phyloP scores from a whole-genome alignment of 2,797 vertebrate genomes.

The Aldrovandia affinis region DNA sequence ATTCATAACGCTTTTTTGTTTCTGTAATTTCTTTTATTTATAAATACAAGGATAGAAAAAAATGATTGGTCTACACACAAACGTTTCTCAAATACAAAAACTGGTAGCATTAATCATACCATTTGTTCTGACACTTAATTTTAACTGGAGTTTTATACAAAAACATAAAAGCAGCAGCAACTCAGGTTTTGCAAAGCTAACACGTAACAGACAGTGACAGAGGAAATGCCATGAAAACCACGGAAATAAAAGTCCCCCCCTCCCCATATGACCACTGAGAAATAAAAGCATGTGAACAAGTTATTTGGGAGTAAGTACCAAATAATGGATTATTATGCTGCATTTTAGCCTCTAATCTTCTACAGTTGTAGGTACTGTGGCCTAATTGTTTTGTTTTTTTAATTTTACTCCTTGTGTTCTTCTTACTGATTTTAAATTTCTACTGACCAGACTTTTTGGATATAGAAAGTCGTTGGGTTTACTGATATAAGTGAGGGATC shows the following conservation, averaged over 20 bases:
- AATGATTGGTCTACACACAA: slow-evolving; percentile 55
- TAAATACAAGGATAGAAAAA: slow-evolving; percentile 74
- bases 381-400: not conserved
- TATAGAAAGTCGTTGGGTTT: not conserved
- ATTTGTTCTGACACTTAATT: slow-evolving; percentile 23
- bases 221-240: slow-evolving; percentile 4
- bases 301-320: not conserved
- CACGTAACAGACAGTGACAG: slow-evolving; percentile 14
- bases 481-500: not conserved
- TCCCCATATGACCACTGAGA: not conserved
- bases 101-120: slow-evolving; percentile 28
- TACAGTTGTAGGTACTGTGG: too few species aligned
- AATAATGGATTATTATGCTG: not conserved
- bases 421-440: not conserved
- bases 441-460: not conserved
- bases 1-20: slow-evolving; percentile 76
- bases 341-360: not conserved
- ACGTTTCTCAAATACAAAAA: slow-evolving; percentile 33
- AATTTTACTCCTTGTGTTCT: not conserved
- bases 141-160: slow-evolving; percentile 26
- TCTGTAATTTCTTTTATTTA: slow-evolving; percentile 81
- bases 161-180: slow-evolving; percentile 27
- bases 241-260: slow-evolving; percentile 6
- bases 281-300: not conserved
- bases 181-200: slow-evolving; percentile 7